phyloP scores from a whole-genome alignment of 2,113 vertebrate species.

The Myotis yumanensis region DNA sequence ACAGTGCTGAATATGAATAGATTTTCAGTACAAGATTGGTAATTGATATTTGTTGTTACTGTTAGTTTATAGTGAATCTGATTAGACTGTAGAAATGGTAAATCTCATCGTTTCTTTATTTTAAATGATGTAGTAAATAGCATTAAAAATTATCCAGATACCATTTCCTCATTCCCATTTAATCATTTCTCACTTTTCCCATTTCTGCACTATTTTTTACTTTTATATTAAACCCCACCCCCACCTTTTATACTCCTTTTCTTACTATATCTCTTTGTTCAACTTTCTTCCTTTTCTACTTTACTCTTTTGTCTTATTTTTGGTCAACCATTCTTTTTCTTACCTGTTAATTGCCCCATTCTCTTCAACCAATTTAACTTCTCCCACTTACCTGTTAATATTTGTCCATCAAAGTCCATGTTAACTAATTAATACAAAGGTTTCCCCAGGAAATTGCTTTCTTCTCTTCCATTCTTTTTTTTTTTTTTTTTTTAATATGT shows the following conservation, averaged over 20 bases:
- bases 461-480: slow-evolving; percentile 31
- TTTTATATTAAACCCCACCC: background rate
- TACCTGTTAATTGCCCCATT: background rate
- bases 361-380: background rate
- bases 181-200: background rate
- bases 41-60: background rate
- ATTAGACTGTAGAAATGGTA: background rate
- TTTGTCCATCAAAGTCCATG: background rate
- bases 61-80: background rate
- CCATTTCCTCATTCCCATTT: background rate
- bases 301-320: background rate
- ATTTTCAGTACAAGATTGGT: background rate
- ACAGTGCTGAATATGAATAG: background rate
- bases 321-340: background rate
- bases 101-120: background rate
- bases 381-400: background rate
- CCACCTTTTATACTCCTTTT: background rate
- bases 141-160: background rate
- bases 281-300: background rate
- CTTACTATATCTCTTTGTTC: background rate
- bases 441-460: background rate
- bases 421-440: slow-evolving; percentile 1
- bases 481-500: background rate
- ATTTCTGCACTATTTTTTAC: background rate
- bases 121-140: slow-evolving; percentile 11